These are phyloP conservation scores for Pelvicachromis taeniatus DNA, from an alignment of 2,113 vertebrate species.

Conservation along the genomic window DNA sequence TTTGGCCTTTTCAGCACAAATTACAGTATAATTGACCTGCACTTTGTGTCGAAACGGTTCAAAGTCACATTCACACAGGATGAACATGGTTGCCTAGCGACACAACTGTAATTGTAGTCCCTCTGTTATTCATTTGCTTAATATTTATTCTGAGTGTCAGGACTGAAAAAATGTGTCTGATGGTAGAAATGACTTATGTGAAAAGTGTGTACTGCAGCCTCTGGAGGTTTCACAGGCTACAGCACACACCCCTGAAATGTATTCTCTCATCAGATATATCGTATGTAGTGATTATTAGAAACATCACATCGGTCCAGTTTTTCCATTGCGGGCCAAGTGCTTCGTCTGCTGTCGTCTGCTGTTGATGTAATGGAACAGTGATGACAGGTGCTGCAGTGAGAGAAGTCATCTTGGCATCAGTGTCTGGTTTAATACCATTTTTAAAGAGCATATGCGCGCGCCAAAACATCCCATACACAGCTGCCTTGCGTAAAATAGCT, in stretches of 20 bases:
- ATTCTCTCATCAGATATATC: not conserved
- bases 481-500: not conserved
- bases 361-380: constrained; percentile 40
- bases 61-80: constrained; percentile 38
- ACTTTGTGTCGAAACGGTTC: constrained; percentile 52
- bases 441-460: constrained; percentile 20
- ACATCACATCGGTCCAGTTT: not conserved
- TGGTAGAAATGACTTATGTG: not conserved
- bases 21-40: constrained; percentile 54
- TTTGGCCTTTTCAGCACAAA: constrained; percentile 37
- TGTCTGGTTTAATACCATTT: constrained; percentile 27
- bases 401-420: constrained; percentile 19
- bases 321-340: not conserved
- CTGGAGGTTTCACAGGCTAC: not conserved
- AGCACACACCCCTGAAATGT: not conserved
- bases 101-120: constrained; percentile 50
- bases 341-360: constrained; percentile 7
- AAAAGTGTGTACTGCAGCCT: not conserved
- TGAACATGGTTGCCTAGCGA: constrained; percentile 55
- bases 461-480: constrained; percentile 20
- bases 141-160: not conserved
- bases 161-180: not conserved
- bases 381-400: constrained; percentile 42
- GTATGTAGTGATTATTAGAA: not conserved
- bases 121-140: constrained; percentile 28